Conservation (phyloP, 1,140 invertebrate genomes). For the Melitaea cinxia region DNA sequence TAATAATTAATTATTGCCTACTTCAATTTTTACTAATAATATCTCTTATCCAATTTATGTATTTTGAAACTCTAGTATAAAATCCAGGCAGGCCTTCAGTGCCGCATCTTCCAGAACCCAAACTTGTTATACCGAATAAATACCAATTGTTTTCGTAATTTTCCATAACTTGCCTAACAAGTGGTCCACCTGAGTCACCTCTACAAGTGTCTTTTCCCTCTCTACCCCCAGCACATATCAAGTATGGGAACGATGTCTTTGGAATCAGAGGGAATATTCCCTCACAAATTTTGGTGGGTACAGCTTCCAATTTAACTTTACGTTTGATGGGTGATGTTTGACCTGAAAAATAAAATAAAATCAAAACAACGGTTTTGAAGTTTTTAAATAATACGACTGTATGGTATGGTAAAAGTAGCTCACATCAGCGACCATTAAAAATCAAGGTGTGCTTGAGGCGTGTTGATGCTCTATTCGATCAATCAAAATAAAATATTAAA, state of each 20-base stretch:
- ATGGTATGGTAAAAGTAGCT: too few relatives aligned
- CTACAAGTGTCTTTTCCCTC: conserved; percentile 44
- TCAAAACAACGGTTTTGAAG: neutral
- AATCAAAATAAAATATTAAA: too few relatives aligned
- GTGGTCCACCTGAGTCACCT: conserved; percentile 56
- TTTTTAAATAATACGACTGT: neutral
- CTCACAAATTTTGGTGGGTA: conserved; percentile 39
- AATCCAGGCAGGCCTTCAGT: conserved; percentile 74
- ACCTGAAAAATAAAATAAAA: conserved; percentile 41
- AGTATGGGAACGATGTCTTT: neutral
- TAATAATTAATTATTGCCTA: neutral
- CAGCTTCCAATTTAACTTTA: conserved; percentile 45
- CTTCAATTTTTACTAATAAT: conserved; percentile 12
- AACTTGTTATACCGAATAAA: conserved; percentile 82
- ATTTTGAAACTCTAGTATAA: conserved; percentile 78
- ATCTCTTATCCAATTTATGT: conserved; percentile 81
- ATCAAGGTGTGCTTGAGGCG: too few relatives aligned
- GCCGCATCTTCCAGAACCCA: conserved; percentile 76
- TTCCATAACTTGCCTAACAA: conserved; percentile 55
- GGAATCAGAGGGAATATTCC: conserved; percentile 10
- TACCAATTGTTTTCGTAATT: conserved; percentile 58
- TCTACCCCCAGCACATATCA: conserved; percentile 79
- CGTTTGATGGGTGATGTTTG: conserved; percentile 40
- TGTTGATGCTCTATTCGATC: too few relatives aligned
- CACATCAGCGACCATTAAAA: too few relatives aligned